phyloP scores from a whole-genome alignment of 53 echinoderm and acorn worm genomes.

The Stichopus horrens region DNA sequence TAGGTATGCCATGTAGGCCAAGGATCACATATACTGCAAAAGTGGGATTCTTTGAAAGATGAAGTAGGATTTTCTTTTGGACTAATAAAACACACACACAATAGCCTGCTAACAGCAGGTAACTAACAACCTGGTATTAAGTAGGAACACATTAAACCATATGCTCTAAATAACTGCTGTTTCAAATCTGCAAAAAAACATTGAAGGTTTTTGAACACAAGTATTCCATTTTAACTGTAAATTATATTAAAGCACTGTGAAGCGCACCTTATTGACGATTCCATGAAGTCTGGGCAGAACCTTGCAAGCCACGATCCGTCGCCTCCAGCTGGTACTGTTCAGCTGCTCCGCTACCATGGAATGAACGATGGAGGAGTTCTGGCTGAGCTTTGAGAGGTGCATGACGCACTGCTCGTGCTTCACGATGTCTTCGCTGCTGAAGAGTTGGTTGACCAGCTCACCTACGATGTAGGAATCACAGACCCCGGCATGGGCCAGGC shows the following conservation, averaged over 20 bases:
- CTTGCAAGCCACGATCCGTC: constrained; percentile 84
- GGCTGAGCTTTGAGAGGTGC: constrained; percentile 80
- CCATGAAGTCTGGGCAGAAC: constrained; percentile 81
- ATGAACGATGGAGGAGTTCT: constrained; percentile 77
- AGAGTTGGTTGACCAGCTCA: constrained; percentile 84
- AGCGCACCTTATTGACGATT: constrained; percentile 79
- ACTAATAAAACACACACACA: no score
- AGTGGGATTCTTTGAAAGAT: no score
- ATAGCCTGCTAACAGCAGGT: no score
- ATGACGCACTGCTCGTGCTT: constrained; percentile 82
- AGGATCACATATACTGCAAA: no score
- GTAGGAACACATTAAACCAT: no score
- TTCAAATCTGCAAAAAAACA: neutral
- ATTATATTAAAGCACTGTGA: neutral
- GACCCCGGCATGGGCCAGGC: constrained; percentile 94
- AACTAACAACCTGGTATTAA: no score
- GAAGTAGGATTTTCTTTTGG: no score
- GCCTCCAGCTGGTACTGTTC: constrained; percentile 96
- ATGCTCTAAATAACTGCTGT: no score
- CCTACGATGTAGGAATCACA: constrained; percentile 93
- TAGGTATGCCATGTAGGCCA: no score
- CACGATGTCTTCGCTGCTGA: constrained; percentile 76
- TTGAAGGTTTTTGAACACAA: neutral
- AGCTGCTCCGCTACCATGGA: constrained; percentile 98
- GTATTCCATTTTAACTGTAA: neutral